Evolutionary conservation across 2,888 invertebrate genomes (phyloP).

Genomic region (Brachycybe producta): DNA sequence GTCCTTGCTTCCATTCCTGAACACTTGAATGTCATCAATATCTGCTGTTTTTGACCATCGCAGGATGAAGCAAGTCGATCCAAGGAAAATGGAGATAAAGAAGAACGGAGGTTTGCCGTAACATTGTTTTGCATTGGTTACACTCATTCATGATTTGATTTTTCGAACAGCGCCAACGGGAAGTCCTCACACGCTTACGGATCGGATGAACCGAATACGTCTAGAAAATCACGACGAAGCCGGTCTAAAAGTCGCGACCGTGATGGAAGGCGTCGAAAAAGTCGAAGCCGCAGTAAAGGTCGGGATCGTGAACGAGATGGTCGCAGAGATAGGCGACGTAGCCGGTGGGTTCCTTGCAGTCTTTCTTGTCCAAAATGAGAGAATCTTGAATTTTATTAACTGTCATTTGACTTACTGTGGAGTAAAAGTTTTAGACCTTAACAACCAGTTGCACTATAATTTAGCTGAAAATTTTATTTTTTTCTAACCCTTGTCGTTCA

Average conservation of each 20-base stretch:
- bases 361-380: not conserved
- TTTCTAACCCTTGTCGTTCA: not conserved
- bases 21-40: not conserved
- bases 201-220: not conserved
- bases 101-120: constrained; percentile 17
- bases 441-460: not conserved
- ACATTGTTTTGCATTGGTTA: constrained; percentile 1
- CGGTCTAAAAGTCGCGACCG: constrained; percentile 33
- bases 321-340: constrained; percentile 25
- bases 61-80: constrained; percentile 22
- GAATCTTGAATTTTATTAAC: too few species aligned
- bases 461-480: not conserved
- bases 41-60: constrained; percentile 24
- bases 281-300: constrained; percentile 24
- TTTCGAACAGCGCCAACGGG: not conserved
- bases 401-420: not conserved
- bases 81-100: constrained; percentile 21
- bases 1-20: constrained; percentile 2
- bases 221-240: constrained; percentile 32
- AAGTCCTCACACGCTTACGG: not conserved
- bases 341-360: constrained; percentile 23
- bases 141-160: not conserved
- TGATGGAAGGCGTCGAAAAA: constrained; percentile 25
- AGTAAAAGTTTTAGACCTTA: not conserved
- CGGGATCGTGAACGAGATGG: constrained; percentile 24